phyloP scores from a whole-genome alignment of 2,113 vertebrate genomes.

The Nerophis ophidion region DNA sequence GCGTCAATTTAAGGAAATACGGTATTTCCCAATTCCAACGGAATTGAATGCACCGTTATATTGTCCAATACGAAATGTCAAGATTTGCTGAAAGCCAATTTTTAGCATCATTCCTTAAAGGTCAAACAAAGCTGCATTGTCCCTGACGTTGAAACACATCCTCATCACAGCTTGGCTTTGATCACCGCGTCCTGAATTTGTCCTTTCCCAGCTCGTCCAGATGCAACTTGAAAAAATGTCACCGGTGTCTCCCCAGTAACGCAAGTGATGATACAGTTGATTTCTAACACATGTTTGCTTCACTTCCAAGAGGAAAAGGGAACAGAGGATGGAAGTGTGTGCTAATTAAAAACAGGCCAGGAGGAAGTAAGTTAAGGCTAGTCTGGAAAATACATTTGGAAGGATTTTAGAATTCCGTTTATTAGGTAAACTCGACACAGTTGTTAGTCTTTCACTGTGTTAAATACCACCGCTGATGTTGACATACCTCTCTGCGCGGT shows the following conservation, averaged over 20 bases:
- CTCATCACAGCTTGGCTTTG: not conserved
- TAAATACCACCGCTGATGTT: too few relatives aligned
- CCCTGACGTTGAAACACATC: conserved; percentile 59
- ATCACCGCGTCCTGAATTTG: conserved; percentile 35
- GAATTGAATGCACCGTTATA: too few relatives aligned
- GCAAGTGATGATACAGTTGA: conserved; percentile 37
- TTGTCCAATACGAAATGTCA: too few relatives aligned
- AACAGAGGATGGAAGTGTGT: conserved; percentile 5
- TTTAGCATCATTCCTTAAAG: conserved; percentile 37
- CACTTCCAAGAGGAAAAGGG: conserved; percentile 26
- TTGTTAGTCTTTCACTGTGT: too few relatives aligned
- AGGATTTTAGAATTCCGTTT: not conserved
- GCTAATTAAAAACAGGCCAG: conserved; percentile 39
- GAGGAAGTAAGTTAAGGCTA: conserved; percentile 16
- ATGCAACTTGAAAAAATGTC: conserved; percentile 28
- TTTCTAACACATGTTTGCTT: conserved; percentile 52
- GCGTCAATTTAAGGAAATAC: too few relatives aligned
- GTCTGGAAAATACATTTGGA: not conserved
- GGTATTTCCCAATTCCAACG: too few relatives aligned
- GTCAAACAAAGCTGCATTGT: conserved; percentile 60
- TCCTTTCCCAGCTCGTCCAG: conserved; percentile 47
- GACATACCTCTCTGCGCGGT: too few relatives aligned
- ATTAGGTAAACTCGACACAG: not conserved
- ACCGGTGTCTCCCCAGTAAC: conserved; percentile 16
- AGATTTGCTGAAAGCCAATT: too few relatives aligned